phyloP scores from a whole-genome alignment of 2,888 invertebrate species.

The Cheilosia grossa region DNA sequence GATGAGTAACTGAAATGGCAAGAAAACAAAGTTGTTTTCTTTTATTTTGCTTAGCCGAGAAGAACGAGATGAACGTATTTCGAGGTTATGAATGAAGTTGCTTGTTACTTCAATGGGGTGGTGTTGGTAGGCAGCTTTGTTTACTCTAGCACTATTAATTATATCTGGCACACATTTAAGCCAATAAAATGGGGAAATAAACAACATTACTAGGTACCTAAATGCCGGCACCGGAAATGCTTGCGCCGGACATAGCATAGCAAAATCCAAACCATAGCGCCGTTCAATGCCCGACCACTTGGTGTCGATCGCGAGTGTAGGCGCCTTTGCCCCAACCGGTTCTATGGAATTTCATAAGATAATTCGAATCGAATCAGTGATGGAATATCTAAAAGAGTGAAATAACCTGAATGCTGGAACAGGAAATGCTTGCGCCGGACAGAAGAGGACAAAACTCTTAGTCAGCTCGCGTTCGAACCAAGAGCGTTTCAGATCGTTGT shows the following conservation, averaged over 20 bases:
- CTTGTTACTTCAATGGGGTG: conserved; percentile 17
- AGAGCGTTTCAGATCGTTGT: conserved; percentile 84
- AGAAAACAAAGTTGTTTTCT: conserved; percentile 50
- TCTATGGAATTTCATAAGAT: conserved; percentile 82
- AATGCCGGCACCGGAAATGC: conserved; percentile 88
- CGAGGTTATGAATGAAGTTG: conserved; percentile 61
- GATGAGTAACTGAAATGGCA: conserved; percentile 34
- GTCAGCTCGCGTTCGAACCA: conserved; percentile 85
- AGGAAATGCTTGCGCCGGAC: conserved; percentile 91
- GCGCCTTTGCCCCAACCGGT: conserved; percentile 89
- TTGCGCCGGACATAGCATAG: conserved; percentile 89
- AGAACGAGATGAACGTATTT: conserved; percentile 10
- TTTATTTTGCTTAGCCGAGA: conserved; percentile 7
- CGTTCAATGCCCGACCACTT: conserved; percentile 87
- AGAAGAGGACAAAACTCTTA: conserved; percentile 88
- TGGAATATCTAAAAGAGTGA: background rate
- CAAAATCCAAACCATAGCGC: conserved; percentile 78
- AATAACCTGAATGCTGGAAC: conserved; percentile 87
- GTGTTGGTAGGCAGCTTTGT: conserved; percentile 32
- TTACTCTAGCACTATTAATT: conserved; percentile 59
- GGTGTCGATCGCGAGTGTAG: conserved; percentile 88
- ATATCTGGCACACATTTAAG: conserved; percentile 39
- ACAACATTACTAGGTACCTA: conserved; percentile 83
- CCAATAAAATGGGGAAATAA: conserved; percentile 25
- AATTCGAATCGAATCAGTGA: conserved; percentile 76